Conservation (phyloP, 2,797 vertebrate genomes). For the Ammospiza maritima region DNA sequence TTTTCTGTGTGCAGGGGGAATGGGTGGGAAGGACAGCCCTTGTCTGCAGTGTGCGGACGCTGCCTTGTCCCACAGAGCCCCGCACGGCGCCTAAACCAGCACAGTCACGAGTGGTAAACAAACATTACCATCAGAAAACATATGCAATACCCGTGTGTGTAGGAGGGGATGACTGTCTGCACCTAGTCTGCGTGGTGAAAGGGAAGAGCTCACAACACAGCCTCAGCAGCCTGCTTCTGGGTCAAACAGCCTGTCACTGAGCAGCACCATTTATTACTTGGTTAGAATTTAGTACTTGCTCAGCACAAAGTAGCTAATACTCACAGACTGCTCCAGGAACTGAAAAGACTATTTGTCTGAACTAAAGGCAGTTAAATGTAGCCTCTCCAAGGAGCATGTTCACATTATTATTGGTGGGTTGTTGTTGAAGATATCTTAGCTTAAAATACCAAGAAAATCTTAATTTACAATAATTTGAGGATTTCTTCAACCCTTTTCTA, state of each 20-base stretch:
- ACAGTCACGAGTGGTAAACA: slow-evolving; percentile 70
- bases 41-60: slow-evolving; percentile 73
- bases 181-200: not conserved
- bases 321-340: not conserved
- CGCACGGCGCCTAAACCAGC: slow-evolving; percentile 67
- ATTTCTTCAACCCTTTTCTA: not conserved
- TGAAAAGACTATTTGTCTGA: slow-evolving; percentile 22
- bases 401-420: not conserved
- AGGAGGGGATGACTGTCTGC: not conserved
- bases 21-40: slow-evolving; percentile 74
- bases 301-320: not conserved
- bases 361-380: slow-evolving; percentile 5
- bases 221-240: not conserved
- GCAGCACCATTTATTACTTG: not conserved
- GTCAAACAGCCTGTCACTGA: slow-evolving; percentile 18
- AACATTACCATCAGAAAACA: slow-evolving; percentile 79
- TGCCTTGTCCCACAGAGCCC: slow-evolving; percentile 79
- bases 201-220: not conserved
- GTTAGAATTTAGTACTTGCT: slow-evolving; percentile 13
- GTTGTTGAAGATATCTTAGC: slow-evolving; percentile 14
- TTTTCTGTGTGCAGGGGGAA: slow-evolving; percentile 45
- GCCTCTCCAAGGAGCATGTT: not conserved
- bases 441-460: not conserved
- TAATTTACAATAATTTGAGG: slow-evolving; percentile 15
- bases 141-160: not conserved